Conservation (phyloP, 2,888 invertebrate species). For the Melieria picta region DNA sequence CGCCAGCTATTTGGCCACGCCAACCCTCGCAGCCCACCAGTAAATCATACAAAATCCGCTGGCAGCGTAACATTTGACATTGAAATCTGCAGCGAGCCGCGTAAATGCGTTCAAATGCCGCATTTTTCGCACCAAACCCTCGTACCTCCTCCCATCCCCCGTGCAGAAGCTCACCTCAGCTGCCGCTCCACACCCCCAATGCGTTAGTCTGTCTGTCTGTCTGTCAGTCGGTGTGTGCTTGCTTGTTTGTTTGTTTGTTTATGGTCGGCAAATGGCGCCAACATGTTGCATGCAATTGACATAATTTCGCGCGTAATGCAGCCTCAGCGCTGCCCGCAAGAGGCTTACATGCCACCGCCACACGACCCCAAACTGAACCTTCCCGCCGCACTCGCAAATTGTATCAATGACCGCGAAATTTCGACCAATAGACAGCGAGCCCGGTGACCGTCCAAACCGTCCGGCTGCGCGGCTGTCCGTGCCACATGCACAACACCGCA, state of each 20-base stretch:
- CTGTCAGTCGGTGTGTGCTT: too few relatives aligned
- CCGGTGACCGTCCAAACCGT: constrained; percentile 19
- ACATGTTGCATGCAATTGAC: constrained; percentile 45
- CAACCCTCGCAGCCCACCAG: constrained; percentile 1
- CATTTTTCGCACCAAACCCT: not conserved
- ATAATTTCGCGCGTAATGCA: constrained; percentile 40
- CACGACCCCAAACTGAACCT: constrained; percentile 35
- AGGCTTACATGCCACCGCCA: not conserved
- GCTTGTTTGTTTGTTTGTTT: too few relatives aligned
- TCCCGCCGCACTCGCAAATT: constrained; percentile 27
- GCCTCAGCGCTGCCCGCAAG: not conserved
- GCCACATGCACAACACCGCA: too few relatives aligned
- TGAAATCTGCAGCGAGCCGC: constrained; percentile 19
- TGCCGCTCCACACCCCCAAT: too few relatives aligned
- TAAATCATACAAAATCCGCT: constrained; percentile 22
- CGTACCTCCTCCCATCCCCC: too few relatives aligned
- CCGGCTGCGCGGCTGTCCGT: too few relatives aligned
- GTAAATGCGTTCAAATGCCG: constrained; percentile 33
- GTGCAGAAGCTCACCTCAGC: too few relatives aligned
- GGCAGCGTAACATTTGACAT: constrained; percentile 29
- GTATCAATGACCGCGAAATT: constrained; percentile 47
- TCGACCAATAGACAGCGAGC: constrained; percentile 32
- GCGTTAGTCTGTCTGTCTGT: too few relatives aligned
- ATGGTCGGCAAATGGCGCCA: not conserved
- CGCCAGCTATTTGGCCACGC: not conserved